phyloP scores from a whole-genome alignment of 2,113 vertebrate species.

The Cyanoderma ruficeps region DNA sequence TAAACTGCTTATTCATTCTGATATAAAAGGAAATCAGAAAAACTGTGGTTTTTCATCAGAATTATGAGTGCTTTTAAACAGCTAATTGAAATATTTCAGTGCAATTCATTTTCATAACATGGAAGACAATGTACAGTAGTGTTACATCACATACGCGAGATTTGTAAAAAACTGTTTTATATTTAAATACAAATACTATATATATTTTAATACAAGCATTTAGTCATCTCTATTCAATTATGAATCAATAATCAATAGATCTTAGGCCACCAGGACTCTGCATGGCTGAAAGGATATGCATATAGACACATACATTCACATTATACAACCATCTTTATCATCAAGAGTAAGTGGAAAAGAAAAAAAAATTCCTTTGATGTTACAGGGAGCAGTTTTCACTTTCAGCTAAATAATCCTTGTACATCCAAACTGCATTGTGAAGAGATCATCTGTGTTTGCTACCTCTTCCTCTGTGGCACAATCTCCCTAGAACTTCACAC shows the following conservation, averaged over 20 bases:
- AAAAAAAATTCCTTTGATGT: background rate
- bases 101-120: background rate
- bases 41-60: background rate
- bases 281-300: background rate
- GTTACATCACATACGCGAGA: background rate
- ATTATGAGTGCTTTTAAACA: background rate
- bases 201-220: constrained; percentile 5
- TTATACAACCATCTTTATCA: background rate
- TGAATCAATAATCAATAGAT: background rate
- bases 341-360: background rate
- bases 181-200: background rate
- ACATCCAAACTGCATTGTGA: background rate
- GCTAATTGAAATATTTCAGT: background rate
- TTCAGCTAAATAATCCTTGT: background rate
- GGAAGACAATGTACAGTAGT: background rate
- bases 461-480: background rate
- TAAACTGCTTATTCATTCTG: constrained; percentile 39
- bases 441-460: background rate
- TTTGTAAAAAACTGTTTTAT: background rate
- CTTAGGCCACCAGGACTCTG: background rate
- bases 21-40: background rate
- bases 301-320: background rate
- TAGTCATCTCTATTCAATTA: constrained; percentile 36
- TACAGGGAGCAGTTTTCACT: background rate
- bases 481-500: background rate